These are phyloP conservation scores for Bradypodion pumilum DNA, from an alignment of 2,797 vertebrate genomes.

Conservation along the genomic window DNA sequence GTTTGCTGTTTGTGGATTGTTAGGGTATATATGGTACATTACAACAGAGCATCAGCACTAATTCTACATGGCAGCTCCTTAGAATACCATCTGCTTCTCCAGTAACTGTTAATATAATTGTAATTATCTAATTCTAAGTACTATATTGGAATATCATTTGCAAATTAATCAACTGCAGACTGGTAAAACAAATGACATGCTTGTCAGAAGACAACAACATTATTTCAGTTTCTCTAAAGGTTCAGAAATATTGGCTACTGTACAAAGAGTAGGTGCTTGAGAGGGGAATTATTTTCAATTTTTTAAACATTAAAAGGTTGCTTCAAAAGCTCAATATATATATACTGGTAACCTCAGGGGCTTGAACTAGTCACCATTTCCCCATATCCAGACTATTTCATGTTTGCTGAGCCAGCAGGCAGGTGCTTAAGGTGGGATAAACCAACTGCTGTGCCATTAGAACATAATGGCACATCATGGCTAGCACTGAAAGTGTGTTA, in stretches of 20 bases:
- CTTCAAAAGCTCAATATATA: neutral
- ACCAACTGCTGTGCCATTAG: neutral
- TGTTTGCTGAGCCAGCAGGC: neutral
- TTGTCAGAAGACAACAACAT: constrained; percentile 78
- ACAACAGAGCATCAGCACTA: constrained; percentile 92
- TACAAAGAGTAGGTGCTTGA: neutral
- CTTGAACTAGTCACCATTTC: neutral
- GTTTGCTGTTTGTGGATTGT: constrained; percentile 78
- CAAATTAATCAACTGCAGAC: constrained; percentile 95
- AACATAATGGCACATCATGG: neutral
- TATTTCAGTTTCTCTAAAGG: constrained; percentile 75
- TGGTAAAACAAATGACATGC: constrained; percentile 85
- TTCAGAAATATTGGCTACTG: constrained; percentile 51
- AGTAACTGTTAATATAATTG: constrained; percentile 99
- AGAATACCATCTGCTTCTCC: constrained; percentile 97
- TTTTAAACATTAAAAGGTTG: neutral
- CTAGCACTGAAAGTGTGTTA: neutral
- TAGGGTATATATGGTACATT: constrained; percentile 91
- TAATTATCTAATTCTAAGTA: constrained; percentile 99
- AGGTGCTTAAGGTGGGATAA: neutral
- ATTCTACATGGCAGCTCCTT: constrained; percentile 96
- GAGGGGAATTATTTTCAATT: neutral
- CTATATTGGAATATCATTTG: constrained; percentile 98
- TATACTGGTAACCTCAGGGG: neutral
- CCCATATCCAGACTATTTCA: neutral